Evolutionary conservation across 2,888 invertebrate species (phyloP), one percentile per base, ranked within the genome.

Genomic region (Hermaeophaga mercurialis): DNA sequence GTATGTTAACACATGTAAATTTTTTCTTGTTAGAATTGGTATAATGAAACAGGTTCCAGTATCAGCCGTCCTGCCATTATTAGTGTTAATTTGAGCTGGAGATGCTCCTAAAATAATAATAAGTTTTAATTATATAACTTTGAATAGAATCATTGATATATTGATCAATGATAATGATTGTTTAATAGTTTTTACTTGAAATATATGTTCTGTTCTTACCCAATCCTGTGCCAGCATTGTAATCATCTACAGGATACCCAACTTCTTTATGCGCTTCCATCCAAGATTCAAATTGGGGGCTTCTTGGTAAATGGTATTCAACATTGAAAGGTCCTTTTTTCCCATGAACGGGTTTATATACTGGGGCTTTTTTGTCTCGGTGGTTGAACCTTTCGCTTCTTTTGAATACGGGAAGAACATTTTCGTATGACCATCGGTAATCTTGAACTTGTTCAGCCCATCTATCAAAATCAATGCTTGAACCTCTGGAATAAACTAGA

Each of bases 31-130:
- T 9, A 83, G 77, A 5, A 86, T 81, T 0, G 91, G 89, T 63
- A 84, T 80, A 7, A 91, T 78, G 73, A 89, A 92, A 0, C 90
- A 90, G 70, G 88, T 89, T 1, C 86, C 84, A 0, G 88, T 84
- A 70, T 90, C 91, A 63, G 89, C 88, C 50, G 91, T 80, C 54
- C 86, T 81, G 0, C 92, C 91, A 46, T 83, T 80, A 34, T 85
- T 79, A 65, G 87, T 80, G 43, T 85, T 89, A 0, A 86, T 85
- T 71, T 89, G 89, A 0, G 84, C 83, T 12, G 83, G 80, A 0
- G 85, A 84, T 66, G 88, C 88, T 0, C 90, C 89, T 43, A 12
- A 24, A 24, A 43, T 14, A n/a, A 19, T 24, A 12, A 5, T 34
- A n/a, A 11, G 4, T 34, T n/a, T 34, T 7, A 12, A 34, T 7